Conservation (phyloP, 1,140 invertebrate species). For the Eufriesea mexicana region DNA sequence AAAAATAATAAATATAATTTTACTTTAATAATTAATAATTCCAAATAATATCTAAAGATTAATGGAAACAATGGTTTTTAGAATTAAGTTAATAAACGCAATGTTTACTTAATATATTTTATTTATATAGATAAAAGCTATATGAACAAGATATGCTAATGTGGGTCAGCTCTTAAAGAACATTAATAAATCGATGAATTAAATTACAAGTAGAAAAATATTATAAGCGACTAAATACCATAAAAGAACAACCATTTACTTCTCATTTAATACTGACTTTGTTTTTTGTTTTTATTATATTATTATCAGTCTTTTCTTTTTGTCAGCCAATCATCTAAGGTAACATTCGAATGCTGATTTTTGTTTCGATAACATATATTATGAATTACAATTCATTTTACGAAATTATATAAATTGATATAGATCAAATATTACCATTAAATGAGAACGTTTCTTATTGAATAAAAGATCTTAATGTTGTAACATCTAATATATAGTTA, state of each 20-base stretch:
- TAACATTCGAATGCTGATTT: constrained; percentile 7
- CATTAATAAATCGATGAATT: constrained; percentile 55
- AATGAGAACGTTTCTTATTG: constrained; percentile 30
- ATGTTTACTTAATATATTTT: constrained; percentile 72
- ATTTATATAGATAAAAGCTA: constrained; percentile 79
- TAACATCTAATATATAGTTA: constrained; percentile 27
- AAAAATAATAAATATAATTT: background rate
- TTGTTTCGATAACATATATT: background rate
- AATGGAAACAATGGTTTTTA: background rate
- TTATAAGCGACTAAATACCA: constrained; percentile 71
- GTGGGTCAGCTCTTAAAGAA: constrained; percentile 74
- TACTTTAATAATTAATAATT: background rate
- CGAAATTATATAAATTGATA: constrained; percentile 21
- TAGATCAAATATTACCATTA: constrained; percentile 37
- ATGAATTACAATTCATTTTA: constrained; percentile 14
- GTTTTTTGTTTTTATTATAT: constrained; percentile 24
- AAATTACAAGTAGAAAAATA: constrained; percentile 60
- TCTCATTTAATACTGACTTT: constrained; percentile 48
- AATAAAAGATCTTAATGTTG: constrained; percentile 25
- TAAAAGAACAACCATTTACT: constrained; percentile 32
- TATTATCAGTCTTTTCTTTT: constrained; percentile 37
- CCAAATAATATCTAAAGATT: background rate
- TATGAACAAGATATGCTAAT: constrained; percentile 79
- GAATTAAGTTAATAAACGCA: background rate
- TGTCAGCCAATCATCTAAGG: constrained; percentile 35